Evolutionary conservation across 2,888 invertebrate genomes (phyloP).

Genomic region (Cosmorhoe ocellata): DNA sequence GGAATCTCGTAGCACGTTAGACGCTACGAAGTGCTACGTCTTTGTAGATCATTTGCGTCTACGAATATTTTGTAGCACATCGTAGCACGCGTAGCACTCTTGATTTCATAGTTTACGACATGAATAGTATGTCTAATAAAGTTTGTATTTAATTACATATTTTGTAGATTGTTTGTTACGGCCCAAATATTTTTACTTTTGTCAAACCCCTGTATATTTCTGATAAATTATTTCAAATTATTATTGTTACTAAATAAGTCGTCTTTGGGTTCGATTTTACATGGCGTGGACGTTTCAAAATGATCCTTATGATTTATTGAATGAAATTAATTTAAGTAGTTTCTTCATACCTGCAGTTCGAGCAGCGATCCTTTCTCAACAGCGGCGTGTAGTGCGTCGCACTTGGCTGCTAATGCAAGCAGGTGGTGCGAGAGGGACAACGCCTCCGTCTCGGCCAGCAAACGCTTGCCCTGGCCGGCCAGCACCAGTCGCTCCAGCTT

Average conservation of each 20-base stretch:
- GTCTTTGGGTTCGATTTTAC: too few species aligned
- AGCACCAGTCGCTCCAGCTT: constrained; percentile 75
- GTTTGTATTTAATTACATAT: not conserved
- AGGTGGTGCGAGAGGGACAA: constrained; percentile 57
- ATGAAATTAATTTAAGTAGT: too few species aligned
- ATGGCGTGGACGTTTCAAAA: too few species aligned
- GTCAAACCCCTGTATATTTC: too few species aligned
- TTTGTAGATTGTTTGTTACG: too few species aligned
- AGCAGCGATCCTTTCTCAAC: constrained; percentile 88
- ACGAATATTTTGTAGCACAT: not conserved
- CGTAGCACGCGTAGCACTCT: not conserved
- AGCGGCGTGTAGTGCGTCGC: constrained; percentile 89
- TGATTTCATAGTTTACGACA: too few species aligned
- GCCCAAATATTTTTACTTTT: too few species aligned
- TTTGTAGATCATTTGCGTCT: not conserved
- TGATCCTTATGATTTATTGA: too few species aligned
- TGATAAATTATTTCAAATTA: too few species aligned
- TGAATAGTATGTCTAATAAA: too few species aligned
- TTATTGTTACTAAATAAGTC: too few species aligned
- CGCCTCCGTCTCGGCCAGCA: constrained; percentile 61
- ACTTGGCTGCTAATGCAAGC: constrained; percentile 88
- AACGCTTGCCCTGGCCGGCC: constrained; percentile 69
- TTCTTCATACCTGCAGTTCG: constrained; percentile 59
- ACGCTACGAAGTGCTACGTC: not conserved
- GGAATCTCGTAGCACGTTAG: not conserved